Percentiles rank a stretch among this genome's conserved stretches.
phyloP scores from a whole-genome alignment of 2,888 invertebrate genomes.

The Volucella inanis region DNA sequence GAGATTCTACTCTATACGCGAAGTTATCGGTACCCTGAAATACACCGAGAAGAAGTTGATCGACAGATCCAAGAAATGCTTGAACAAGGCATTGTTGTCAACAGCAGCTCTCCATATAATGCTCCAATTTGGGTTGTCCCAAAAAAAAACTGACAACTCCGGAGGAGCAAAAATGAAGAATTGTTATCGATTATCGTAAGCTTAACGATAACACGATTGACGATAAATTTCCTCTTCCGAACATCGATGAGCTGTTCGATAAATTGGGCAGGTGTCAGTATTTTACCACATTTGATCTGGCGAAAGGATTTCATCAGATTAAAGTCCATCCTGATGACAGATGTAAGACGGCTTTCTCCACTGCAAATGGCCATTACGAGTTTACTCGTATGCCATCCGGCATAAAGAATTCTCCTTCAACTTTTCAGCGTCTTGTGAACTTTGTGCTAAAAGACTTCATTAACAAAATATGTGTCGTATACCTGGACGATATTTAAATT shows the following conservation, averaged over 20 bases:
- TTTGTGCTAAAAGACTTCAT: too few species aligned
- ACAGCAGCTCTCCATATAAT: too few species aligned
- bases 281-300: slow-evolving; percentile 76
- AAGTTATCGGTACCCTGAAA: too few species aligned
- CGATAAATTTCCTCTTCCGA: slow-evolving; percentile 76
- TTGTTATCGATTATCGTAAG: slow-evolving; percentile 48
- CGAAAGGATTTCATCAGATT: slow-evolving; percentile 78
- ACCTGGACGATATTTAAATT: slow-evolving; percentile 77
- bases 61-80: too few species aligned
- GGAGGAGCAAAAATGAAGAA: too few species aligned
- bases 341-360: slow-evolving; percentile 77
- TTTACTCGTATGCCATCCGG: slow-evolving; percentile 76
- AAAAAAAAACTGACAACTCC: too few species aligned
- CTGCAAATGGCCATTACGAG: too few species aligned
- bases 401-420: slow-evolving; percentile 17
- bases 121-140: too few species aligned
- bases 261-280: slow-evolving; percentile 77
- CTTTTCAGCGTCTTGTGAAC: too few species aligned
- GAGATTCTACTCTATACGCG: slow-evolving; percentile 45
- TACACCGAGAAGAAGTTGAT: too few species aligned
- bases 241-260: slow-evolving; percentile 76
- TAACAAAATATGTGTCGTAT: slow-evolving; percentile 59
- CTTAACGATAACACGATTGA: slow-evolving; percentile 37
- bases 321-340: slow-evolving; percentile 62
- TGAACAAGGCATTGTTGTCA: too few species aligned